These are phyloP conservation scores for Notospermus geniculatus DNA, from an alignment of 1,140 invertebrate genomes.

Conservation along the genomic window DNA sequence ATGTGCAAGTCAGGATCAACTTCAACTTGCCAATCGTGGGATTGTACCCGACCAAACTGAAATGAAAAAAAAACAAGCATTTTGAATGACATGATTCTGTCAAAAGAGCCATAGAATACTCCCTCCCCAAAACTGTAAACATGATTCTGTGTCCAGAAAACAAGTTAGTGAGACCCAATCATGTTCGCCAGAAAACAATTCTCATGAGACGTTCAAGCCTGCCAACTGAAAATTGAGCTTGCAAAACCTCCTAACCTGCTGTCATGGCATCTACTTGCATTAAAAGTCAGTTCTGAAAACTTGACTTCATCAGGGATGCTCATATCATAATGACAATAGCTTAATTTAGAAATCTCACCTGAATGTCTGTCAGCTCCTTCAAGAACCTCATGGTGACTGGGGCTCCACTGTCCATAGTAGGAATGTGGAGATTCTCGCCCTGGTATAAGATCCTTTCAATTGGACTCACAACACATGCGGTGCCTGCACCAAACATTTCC, in stretches of 20 bases:
- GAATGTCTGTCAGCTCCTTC: constrained; percentile 74
- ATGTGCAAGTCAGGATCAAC: background rate
- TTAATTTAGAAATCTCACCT: constrained; percentile 33
- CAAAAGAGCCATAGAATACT: too few species aligned
- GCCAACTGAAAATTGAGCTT: background rate
- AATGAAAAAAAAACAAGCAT: too few species aligned
- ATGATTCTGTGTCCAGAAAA: too few species aligned
- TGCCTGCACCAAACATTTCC: constrained; percentile 93
- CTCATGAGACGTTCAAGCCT: background rate
- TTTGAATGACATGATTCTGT: too few species aligned
- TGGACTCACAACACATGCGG: constrained; percentile 89
- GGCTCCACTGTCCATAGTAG: constrained; percentile 63
- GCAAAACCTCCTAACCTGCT: background rate
- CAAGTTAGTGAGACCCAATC: too few species aligned
- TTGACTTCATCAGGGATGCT: background rate
- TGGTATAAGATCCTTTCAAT: constrained; percentile 76
- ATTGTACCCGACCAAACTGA: constrained; percentile 2
- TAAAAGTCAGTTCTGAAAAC: background rate
- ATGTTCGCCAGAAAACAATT: too few species aligned
- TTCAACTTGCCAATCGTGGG: background rate
- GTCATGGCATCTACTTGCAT: background rate
- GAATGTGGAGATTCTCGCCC: constrained; percentile 40
- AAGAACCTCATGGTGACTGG: constrained; percentile 61
- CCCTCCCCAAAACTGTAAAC: too few species aligned
- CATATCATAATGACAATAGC: background rate